phyloP scores from a whole-genome alignment of 2,888 invertebrate species.

The Ceriagrion tenellum region DNA sequence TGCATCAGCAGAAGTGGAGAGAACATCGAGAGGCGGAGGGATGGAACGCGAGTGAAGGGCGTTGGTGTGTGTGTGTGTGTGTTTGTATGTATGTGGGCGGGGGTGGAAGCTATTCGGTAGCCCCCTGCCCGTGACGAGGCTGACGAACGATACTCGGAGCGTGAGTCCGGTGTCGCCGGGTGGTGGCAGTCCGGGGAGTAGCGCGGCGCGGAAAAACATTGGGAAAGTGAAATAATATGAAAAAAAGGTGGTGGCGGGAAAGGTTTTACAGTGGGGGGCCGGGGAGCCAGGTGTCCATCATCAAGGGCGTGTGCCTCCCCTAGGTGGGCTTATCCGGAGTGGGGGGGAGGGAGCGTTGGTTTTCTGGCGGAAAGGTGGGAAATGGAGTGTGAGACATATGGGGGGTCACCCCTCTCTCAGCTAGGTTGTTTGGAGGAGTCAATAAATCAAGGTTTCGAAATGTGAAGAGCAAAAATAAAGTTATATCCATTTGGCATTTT shows the following conservation, averaged over 20 bases:
- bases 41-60: neutral
- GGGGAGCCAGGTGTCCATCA: conserved; percentile 6
- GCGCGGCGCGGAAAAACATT: neutral
- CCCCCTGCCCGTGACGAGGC: neutral
- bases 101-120: neutral
- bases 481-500: too few relatives aligned
- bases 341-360: neutral
- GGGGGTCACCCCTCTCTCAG: too few relatives aligned
- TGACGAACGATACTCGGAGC: conserved; percentile 54
- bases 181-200: neutral
- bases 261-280: neutral
- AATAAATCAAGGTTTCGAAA: too few relatives aligned
- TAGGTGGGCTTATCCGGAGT: neutral
- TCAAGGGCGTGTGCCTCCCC: neutral
- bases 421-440: too few relatives aligned
- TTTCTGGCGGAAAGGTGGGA: neutral
- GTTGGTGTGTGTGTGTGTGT: neutral
- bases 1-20: neutral
- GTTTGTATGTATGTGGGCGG: neutral
- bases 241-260: neutral
- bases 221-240: neutral
- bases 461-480: too few relatives aligned
- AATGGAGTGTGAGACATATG: neutral
- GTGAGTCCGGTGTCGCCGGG: neutral
- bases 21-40: neutral